A percentile compares a stretch with the other conserved stretches of the same genome.
Evolutionary conservation across 2,888 invertebrate species (phyloP).

Genomic region (Ectemnius continuus): DNA sequence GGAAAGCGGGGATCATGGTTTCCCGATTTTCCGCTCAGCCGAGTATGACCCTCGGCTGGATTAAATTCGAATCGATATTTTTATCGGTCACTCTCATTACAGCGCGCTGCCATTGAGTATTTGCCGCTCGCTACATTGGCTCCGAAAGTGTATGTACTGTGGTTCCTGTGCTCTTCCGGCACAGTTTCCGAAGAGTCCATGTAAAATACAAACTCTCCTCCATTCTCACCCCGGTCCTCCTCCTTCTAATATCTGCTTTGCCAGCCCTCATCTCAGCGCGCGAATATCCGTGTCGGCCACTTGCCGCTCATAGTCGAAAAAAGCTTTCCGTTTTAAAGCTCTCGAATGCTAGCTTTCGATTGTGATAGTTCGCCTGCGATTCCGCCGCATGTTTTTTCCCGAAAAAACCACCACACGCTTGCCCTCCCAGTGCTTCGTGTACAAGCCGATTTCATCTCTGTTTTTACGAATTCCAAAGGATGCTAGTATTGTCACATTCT

Average conservation of each 20-base stretch:
- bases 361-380: no score
- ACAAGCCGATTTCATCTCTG: not conserved
- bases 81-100: conserved; percentile 56
- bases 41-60: conserved; percentile 53
- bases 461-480: no score
- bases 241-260: conserved; percentile 45
- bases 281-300: conserved; percentile 39
- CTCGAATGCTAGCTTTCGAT: no score
- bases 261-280: conserved; percentile 35
- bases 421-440: not conserved
- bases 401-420: no score
- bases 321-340: conserved; percentile 3
- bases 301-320: conserved; percentile 19
- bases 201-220: not conserved
- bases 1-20: conserved; percentile 36
- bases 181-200: no score
- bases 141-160: not conserved
- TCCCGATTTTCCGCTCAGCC: conserved; percentile 56
- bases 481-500: no score
- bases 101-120: conserved; percentile 44
- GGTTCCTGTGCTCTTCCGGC: no score
- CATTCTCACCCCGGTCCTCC: conserved; percentile 31
- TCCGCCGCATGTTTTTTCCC: no score
- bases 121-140: conserved; percentile 25
- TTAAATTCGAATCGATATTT: conserved; percentile 63